These are phyloP conservation scores for Hydrozoanthus gracilis DNA, from an alignment of 92 coral and sea anemone species.

Conservation along the genomic window DNA sequence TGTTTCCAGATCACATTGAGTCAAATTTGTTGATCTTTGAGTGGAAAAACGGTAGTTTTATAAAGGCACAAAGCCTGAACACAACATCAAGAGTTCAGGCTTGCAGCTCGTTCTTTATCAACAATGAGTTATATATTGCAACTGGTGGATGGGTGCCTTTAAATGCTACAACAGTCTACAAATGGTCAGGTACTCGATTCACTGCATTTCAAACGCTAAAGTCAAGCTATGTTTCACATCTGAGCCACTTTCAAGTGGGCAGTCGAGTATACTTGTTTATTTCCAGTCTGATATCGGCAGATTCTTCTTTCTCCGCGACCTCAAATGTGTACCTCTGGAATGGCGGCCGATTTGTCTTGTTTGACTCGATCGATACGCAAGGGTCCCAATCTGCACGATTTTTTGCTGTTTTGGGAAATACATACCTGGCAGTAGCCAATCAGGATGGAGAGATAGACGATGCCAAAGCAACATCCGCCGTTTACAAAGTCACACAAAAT, in stretches of 20 bases:
- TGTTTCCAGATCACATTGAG: slow-evolving; percentile 29
- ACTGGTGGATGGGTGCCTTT: slow-evolving; percentile 15
- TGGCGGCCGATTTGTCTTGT: not conserved
- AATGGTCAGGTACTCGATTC: slow-evolving; percentile 35
- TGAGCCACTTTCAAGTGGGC: slow-evolving; percentile 12
- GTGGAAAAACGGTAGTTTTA: slow-evolving; percentile 34
- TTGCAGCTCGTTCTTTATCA: slow-evolving; percentile 21
- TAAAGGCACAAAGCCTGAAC: slow-evolving; percentile 16
- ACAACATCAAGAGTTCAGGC: slow-evolving; percentile 4
- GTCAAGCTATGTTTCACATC: slow-evolving; percentile 32
- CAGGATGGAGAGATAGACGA: not conserved
- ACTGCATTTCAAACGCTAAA: slow-evolving; percentile 22
- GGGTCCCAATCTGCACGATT: slow-evolving; percentile 24
- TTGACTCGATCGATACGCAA: slow-evolving; percentile 6
- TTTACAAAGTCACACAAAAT: slow-evolving; percentile 8
- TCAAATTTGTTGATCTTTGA: slow-evolving; percentile 19
- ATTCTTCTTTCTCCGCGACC: not conserved
- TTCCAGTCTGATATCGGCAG: slow-evolving; percentile 22
- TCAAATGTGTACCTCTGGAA: slow-evolving; percentile 38
- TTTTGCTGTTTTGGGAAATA: slow-evolving; percentile 11
- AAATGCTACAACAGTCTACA: slow-evolving; percentile 31
- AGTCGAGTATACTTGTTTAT: not conserved
- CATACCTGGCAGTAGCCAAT: slow-evolving; percentile 35
- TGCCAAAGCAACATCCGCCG: slow-evolving; percentile 4
- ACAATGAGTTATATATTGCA: slow-evolving; percentile 14